These are phyloP conservation scores for Edolisoma coerulescens DNA, from an alignment of 2,113 vertebrate genomes.

Conservation along the genomic window DNA sequence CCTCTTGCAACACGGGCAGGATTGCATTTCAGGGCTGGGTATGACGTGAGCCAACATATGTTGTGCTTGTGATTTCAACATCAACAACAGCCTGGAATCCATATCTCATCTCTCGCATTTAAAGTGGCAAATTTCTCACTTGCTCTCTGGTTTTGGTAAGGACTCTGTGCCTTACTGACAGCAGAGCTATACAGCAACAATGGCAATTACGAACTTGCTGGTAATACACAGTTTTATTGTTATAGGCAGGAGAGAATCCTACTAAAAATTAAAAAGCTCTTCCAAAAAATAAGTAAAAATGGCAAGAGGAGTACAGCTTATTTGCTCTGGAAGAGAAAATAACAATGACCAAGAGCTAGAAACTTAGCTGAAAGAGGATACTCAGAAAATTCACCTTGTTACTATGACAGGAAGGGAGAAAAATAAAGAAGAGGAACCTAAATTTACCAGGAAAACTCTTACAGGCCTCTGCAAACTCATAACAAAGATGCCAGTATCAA, in stretches of 20 bases:
- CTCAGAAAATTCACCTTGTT: neutral
- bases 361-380: neutral
- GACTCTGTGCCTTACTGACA: neutral
- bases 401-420: neutral
- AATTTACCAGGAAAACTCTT: neutral
- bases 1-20: neutral
- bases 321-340: neutral
- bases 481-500: neutral
- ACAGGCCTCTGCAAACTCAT: neutral
- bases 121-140: neutral
- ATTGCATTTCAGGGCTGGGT: neutral
- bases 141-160: neutral
- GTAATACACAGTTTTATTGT: neutral
- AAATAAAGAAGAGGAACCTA: neutral
- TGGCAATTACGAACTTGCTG: neutral
- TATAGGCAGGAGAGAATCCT: neutral
- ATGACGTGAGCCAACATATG: neutral
- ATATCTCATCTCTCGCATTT: neutral
- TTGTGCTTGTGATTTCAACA: neutral
- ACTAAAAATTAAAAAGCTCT: neutral
- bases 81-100: neutral
- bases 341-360: neutral
- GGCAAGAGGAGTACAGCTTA: neutral
- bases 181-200: neutral
- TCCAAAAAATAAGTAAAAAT: neutral